A percentile compares a stretch with the other conserved stretches of the same genome.
These are phyloP conservation scores for Meiosimyza decipiens DNA, from an alignment of 2,888 invertebrate species.

Conservation along the genomic window DNA sequence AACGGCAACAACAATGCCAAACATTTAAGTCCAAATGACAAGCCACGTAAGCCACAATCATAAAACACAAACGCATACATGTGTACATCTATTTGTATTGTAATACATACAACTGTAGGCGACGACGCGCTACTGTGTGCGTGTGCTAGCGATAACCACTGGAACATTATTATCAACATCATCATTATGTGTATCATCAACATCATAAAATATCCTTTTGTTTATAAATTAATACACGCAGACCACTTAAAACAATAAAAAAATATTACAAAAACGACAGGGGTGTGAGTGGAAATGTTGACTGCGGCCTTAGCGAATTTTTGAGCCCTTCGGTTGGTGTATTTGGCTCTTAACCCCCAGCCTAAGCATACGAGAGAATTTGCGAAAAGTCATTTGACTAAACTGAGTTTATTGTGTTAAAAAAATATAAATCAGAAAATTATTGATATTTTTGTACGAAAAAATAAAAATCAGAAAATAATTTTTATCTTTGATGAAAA, in stretches of 20 bases:
- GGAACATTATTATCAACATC: background rate
- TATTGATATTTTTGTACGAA: too few species aligned
- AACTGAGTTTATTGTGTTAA: too few species aligned
- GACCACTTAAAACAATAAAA: background rate
- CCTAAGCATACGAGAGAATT: too few species aligned
- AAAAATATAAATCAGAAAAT: too few species aligned
- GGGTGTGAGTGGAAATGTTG: too few species aligned
- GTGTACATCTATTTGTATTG: background rate
- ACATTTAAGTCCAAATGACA: slow-evolving; percentile 43
- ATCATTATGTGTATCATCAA: background rate
- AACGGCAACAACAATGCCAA: slow-evolving; percentile 30
- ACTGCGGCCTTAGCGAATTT: too few species aligned
- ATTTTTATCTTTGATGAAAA: too few species aligned
- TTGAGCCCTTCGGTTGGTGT: too few species aligned
- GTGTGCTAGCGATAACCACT: background rate
- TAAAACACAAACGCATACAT: slow-evolving; percentile 20
- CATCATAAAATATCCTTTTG: slow-evolving; percentile 27
- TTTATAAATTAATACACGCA: slow-evolving; percentile 17
- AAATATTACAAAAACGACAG: background rate
- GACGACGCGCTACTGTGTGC: background rate
- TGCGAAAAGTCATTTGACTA: too few species aligned
- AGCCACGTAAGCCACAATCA: slow-evolving; percentile 30
- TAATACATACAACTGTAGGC: background rate
- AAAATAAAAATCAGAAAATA: too few species aligned
- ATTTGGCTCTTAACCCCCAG: too few species aligned